Percentiles rank a stretch among this genome's conserved stretches.
phyloP scores from a whole-genome alignment of 2,888 invertebrate genomes.

The Heliconius aoede region DNA sequence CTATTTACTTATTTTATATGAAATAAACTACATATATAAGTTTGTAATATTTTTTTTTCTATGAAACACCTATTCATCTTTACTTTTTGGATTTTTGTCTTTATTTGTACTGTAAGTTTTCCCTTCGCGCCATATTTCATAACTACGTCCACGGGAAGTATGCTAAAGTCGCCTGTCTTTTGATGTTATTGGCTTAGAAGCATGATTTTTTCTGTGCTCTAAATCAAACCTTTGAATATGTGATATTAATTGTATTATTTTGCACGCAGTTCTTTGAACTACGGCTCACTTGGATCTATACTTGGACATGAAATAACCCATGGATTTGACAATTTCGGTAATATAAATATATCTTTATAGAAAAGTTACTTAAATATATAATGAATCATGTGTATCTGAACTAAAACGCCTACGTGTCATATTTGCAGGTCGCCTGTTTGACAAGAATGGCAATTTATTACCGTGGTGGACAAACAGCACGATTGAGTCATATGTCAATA shows the following conservation, averaged over 20 bases:
- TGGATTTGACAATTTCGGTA: constrained; percentile 83
- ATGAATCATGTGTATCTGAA: background rate
- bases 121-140: too few relatives aligned
- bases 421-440: constrained; percentile 89
- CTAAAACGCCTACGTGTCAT: background rate
- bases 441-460: constrained; percentile 92
- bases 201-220: too few relatives aligned
- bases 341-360: constrained; percentile 41
- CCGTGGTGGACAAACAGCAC: constrained; percentile 95
- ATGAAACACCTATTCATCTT: too few relatives aligned
- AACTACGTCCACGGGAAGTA: too few relatives aligned
- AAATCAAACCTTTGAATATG: too few relatives aligned
- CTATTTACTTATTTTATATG: too few relatives aligned
- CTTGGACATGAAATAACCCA: constrained; percentile 90
- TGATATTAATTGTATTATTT: background rate
- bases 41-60: too few relatives aligned
- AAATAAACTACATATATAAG: too few relatives aligned
- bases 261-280: constrained; percentile 88
- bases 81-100: too few relatives aligned
- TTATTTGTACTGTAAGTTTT: too few relatives aligned
- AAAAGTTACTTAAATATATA: background rate
- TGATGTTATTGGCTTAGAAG: too few relatives aligned
- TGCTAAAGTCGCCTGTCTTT: too few relatives aligned
- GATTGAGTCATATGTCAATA: constrained; percentile 88
- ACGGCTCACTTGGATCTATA: constrained; percentile 91